A percentile compares a stretch with the other conserved stretches of the same genome.
Conservation (phyloP, 2,797 vertebrate species). For the Myotis pilosus region DNA sequence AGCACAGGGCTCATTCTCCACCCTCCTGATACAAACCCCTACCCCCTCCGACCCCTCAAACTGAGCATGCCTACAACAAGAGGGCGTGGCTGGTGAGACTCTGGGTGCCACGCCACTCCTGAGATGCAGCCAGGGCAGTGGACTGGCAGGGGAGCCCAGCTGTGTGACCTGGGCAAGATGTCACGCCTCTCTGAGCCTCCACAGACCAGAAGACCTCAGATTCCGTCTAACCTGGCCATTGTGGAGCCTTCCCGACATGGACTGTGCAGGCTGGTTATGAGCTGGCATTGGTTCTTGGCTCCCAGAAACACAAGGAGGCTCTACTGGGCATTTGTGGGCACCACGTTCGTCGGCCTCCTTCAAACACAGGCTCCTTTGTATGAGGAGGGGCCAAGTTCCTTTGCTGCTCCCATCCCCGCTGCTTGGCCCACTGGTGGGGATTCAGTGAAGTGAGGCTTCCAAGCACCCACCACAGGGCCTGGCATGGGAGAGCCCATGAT, state of each 20-base stretch:
- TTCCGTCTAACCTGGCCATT: background rate
- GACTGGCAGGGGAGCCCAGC: background rate
- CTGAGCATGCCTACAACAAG: background rate
- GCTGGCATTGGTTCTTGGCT: background rate
- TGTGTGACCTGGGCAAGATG: background rate
- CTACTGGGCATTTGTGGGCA: background rate
- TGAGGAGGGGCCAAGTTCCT: background rate
- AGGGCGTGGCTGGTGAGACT: fast-evolving
- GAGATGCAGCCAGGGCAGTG: background rate
- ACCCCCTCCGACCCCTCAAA: fast-evolving
- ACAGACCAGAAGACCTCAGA: background rate
- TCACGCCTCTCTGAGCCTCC: background rate
- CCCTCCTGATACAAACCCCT: background rate
- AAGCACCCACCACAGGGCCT: background rate
- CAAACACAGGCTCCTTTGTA: background rate
- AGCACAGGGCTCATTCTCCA: slow-evolving; percentile 62
- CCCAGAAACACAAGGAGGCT: background rate
- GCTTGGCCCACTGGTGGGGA: background rate
- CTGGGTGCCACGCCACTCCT: too few relatives aligned
- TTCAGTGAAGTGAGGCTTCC: background rate
- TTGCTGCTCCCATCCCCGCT: background rate
- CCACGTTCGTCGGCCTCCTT: background rate
- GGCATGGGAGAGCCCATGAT: fast-evolving
- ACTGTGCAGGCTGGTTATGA: background rate
- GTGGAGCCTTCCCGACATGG: background rate